These are phyloP conservation scores for Chionomys nivalis DNA, from an alignment of 2,113 vertebrate genomes.

Conservation along the genomic window DNA sequence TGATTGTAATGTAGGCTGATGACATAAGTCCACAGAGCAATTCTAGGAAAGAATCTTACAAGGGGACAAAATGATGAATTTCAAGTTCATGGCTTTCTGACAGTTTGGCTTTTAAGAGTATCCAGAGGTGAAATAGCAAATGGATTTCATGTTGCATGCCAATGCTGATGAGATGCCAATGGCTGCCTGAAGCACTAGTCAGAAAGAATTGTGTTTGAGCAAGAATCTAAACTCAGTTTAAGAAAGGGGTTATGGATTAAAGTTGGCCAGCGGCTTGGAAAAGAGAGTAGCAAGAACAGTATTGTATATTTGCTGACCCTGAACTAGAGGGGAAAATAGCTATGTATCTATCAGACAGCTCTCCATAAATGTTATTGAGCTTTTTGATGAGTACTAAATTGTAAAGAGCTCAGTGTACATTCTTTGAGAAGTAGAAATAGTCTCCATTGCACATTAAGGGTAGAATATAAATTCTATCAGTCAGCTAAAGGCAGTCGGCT, in stretches of 20 bases:
- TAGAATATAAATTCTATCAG: not conserved
- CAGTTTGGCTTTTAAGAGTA: slow-evolving; percentile 71
- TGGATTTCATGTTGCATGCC: slow-evolving; percentile 53
- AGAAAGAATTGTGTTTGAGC: not conserved
- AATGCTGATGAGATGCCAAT: slow-evolving; percentile 28
- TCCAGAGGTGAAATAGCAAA: slow-evolving; percentile 58
- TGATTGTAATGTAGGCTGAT: slow-evolving; percentile 69
- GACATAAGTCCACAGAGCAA: slow-evolving; percentile 48
- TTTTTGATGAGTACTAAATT: slow-evolving; percentile 49
- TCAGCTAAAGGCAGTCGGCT: not conserved
- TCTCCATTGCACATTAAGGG: not conserved
- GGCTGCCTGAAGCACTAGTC: not conserved
- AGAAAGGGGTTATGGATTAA: slow-evolving; percentile 30
- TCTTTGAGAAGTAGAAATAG: slow-evolving; percentile 6
- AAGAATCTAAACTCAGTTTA: not conserved
- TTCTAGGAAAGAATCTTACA: slow-evolving; percentile 72
- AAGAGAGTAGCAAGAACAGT: not conserved
- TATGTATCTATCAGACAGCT: slow-evolving; percentile 31
- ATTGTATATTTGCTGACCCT: slow-evolving; percentile 16
- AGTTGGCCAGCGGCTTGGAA: not conserved
- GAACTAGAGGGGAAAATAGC: not conserved
- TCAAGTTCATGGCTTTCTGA: slow-evolving; percentile 61
- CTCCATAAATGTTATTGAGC: slow-evolving; percentile 42
- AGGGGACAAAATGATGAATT: slow-evolving; percentile 67
- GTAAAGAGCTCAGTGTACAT: slow-evolving; percentile 18